Base-by-base conservation (phyloP, 2,888 invertebrate genomes). In the Xestia ashworthii region DNA sequence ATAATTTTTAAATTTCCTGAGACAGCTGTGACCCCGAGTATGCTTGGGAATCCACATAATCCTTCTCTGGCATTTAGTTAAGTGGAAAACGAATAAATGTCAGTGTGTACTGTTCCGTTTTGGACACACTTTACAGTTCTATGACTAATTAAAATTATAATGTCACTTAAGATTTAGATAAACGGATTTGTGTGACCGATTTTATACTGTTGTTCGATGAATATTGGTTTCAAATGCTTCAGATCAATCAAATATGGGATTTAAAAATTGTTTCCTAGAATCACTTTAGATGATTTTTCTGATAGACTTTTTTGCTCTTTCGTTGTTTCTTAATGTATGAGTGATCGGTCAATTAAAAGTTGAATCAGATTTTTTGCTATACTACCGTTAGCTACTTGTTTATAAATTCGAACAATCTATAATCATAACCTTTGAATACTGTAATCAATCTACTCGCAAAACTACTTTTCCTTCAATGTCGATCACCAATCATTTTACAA, bases 111-210 rank as follows among this genome's bases (percentile, higher is more conserved):
- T 81, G 86, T 84, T 86, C 80, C 79, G 82, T 90, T 90, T 86
- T 77, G 85, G 77, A 76, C 67, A 76, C 81, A 82, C 74, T 86
- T 90, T 89, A 90, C 90, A 86, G 87, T 90, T 92, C 93, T 92
- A 91, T 91, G 89, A 90, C 92, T 94, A 93, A 94, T 94, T 93
- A 92, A 92, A 94, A 91, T 92, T 90, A 91, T 93, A 88, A 94
- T 93, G 94, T 92, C 94, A 93, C 89, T 92, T 90, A 89, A 92
- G 94, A 94, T 94, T 92, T 91, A 93, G 93, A 93, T 94, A 93
- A 91, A 92, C 87, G 85, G 87, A 89, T 91, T 89, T 88, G 84
- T 82, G 74, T 77, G 80, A 67, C 71, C 75, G 76, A 85, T 77
- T 83, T 87, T 80, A 76, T 75, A 82, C 66, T 69, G 69, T 73